These are phyloP conservation scores for Rhincodon typus DNA, from an alignment of 2,797 vertebrate genomes.

Conservation along the genomic window DNA sequence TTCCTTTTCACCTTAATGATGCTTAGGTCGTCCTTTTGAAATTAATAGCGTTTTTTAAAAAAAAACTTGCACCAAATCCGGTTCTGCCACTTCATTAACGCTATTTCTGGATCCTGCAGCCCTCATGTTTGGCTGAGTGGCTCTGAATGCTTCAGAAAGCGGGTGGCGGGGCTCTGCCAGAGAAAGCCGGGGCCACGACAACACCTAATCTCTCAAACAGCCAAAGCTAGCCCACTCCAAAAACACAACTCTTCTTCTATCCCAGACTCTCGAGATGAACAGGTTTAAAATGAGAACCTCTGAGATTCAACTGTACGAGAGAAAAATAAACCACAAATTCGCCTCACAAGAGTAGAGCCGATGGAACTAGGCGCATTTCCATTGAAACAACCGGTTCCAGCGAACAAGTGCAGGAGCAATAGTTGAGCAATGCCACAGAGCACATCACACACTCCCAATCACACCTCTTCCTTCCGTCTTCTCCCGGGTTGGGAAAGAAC, in stretches of 20 bases:
- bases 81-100: not conserved
- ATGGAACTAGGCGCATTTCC: not conserved
- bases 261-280: not conserved
- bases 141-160: not conserved
- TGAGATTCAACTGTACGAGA: too few species aligned
- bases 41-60: not conserved
- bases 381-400: not conserved
- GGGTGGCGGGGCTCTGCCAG: not conserved
- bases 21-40: constrained; percentile 4
- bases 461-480: too few species aligned
- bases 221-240: too few species aligned
- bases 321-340: not conserved
- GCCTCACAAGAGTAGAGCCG: not conserved
- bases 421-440: not conserved
- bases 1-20: not conserved
- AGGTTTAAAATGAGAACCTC: not conserved
- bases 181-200: not conserved
- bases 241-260: not conserved
- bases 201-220: too few species aligned
- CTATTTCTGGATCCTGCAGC: not conserved
- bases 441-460: not conserved
- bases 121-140: not conserved
- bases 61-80: not conserved
- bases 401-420: not conserved
- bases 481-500: too few species aligned